Conservation (phyloP, 2,113 vertebrate species). For the Stigmatopora argus region DNA sequence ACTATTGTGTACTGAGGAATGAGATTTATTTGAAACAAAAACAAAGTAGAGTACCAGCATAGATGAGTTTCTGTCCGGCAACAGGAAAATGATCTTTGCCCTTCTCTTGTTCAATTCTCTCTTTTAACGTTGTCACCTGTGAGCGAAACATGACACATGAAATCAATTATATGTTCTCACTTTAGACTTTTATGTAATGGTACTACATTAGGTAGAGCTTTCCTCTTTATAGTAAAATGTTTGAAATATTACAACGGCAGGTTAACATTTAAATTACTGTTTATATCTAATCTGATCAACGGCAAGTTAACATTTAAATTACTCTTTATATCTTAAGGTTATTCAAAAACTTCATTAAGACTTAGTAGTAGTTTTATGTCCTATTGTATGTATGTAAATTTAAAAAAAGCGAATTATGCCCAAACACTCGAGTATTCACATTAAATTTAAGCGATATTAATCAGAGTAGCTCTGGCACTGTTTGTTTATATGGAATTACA, state of each 20-base stretch:
- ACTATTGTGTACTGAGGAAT: not conserved
- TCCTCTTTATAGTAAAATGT: not conserved
- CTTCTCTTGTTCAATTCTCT: conserved; percentile 68
- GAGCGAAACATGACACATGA: conserved; percentile 2
- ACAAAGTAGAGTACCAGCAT: conserved; percentile 63
- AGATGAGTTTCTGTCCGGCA: conserved; percentile 72
- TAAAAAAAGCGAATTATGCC: conserved; percentile 21
- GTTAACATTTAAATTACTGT: too few species aligned
- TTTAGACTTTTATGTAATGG: not conserved
- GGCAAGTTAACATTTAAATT: not conserved
- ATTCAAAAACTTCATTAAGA: not conserved
- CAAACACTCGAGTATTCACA: conserved; percentile 6
- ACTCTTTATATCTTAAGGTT: not conserved
- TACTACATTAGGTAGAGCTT: not conserved
- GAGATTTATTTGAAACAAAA: not conserved
- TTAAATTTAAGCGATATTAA: not conserved
- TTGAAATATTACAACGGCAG: not conserved
- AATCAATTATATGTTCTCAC: not conserved
- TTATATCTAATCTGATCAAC: too few species aligned
- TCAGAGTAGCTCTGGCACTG: not conserved
- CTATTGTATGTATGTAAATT: not conserved
- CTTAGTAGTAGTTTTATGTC: not conserved
- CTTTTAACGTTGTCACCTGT: conserved; percentile 69
- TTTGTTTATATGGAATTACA: not conserved
- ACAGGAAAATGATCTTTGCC: conserved; percentile 69